Evolutionary conservation across 2,888 invertebrate species (phyloP), one percentile per base, ranked within the genome.

Genomic region (Andrena chrysosceles): DNA sequence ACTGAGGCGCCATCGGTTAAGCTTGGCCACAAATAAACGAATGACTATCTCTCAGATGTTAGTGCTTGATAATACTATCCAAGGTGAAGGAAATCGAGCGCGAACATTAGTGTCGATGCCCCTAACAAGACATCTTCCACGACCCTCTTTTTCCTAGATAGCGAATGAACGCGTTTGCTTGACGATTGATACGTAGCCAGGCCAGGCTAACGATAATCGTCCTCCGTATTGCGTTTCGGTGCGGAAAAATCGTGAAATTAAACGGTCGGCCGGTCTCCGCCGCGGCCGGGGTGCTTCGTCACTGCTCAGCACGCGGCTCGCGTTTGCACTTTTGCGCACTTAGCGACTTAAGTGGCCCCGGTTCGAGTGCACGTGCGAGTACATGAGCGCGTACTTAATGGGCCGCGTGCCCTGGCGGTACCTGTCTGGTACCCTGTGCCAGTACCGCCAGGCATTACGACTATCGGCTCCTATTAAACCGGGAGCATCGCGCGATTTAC

Each of bases 391-490:
- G 63, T 83, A 83, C 54, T 82, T 83, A 83, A 83, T 83, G 77
- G 72, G 59, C 69, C 68, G 76, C 73, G 81, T 73, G 81, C 52
- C 62, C 64, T 52, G 69, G 33, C n/a, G 64, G 70, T 81, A 80
- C 63, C 75, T 81, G 81, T 75, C 73, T 52, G 64, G 52, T 62
- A 69, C 49, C 26, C 66, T 49, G 75, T 33, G 29, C 60, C 69
- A 52, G 67, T 64, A 68, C 68, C 69, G 56, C 13, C 59, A 68
- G 56, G 71, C 63, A 83, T 83, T 83, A 83, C 81, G 82, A 83
- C 68, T 71, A 76, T 76, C 82, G 72, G 63, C 63, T 75, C 52
- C 82, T 71, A 83, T 83, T 83, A 83, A 83, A 81, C 81, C 60
- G 70, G 66, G 54, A 67, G 74, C 69, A 82, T 82, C 80, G 69